phyloP scores from a whole-genome alignment of 2,888 invertebrate genomes.

The Oligia latruncula region DNA sequence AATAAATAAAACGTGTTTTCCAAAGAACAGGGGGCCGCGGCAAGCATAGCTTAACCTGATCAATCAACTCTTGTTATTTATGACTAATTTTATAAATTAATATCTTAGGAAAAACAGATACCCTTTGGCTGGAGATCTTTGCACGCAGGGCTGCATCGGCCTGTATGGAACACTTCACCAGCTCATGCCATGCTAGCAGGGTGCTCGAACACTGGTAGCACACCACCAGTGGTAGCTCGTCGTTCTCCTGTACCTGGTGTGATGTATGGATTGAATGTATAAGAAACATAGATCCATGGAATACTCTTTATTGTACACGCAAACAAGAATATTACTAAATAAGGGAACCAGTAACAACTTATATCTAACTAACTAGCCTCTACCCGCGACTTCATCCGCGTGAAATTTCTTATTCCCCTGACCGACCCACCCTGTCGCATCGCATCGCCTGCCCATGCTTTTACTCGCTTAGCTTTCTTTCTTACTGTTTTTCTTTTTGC shows the following conservation, averaged over 20 bases:
- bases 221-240: constrained; percentile 90
- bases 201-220: constrained; percentile 92
- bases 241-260: constrained; percentile 86
- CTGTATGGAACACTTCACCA: constrained; percentile 88
- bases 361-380: no score
- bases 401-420: no score
- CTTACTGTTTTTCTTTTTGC: neutral
- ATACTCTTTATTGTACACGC: neutral
- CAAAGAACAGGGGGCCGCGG: neutral
- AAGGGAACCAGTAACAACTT: neutral
- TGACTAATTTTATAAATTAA: neutral
- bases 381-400: no score
- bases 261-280: neutral
- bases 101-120: neutral
- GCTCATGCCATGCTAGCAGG: constrained; percentile 91
- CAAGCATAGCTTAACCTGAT: neutral
- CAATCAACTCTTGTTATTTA: neutral
- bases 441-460: neutral
- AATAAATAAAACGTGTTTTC: neutral
- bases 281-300: neutral
- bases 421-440: neutral
- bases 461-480: neutral
- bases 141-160: constrained; percentile 86
- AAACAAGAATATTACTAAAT: neutral
- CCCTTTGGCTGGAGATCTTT: constrained; percentile 47